Base-by-base conservation (phyloP, 2,888 invertebrate genomes). In the Melanchra persicariae region DNA sequence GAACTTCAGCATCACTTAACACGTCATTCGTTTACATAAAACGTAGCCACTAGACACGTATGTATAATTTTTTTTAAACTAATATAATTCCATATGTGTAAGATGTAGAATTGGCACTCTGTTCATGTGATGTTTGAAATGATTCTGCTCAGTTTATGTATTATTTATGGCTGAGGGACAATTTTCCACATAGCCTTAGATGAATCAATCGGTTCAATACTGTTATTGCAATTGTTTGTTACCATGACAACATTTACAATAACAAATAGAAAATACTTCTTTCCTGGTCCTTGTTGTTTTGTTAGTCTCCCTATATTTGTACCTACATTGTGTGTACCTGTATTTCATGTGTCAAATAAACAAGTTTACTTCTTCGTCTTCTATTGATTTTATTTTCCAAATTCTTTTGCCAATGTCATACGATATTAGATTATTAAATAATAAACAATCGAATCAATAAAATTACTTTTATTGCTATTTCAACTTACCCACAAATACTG, bases 261-360 rank as follows among this genome's bases (percentile, higher is more conserved):
- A 40, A 34, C 43, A 40, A 74, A 57, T 24, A n/a, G 12, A 51
- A 78, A 49, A 55, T 8, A 43, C 47, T n/a, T n/a, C n/a, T n/a
- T n/a, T n/a, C n/a, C n/a, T n/a, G n/a, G n/a, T n/a, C n/a, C n/a
- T n/a, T n/a, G n/a, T n/a, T n/a, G n/a, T n/a, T n/a, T n/a, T n/a
- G n/a, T n/a, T n/a, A n/a, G n/a, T n/a, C n/a, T n/a, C n/a, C n/a
- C n/a, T n/a, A n/a, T n/a, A n/a, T n/a, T n/a, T n/a, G n/a, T n/a
- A n/a, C n/a, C n/a, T n/a, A n/a, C n/a, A n/a, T n/a, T n/a, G n/a
- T n/a, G n/a, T n/a, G n/a, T n/a, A n/a, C n/a, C n/a, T n/a, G n/a
- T n/a, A n/a, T n/a, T n/a, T 10, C 12, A 9, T 40, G 10, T 40
- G 40, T 12, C 40, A 17, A 40, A 40, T 40, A 5, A 15, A 40